Evolutionary conservation across 2,888 invertebrate species (phyloP).

Genomic region (Cyclophora punctaria): DNA sequence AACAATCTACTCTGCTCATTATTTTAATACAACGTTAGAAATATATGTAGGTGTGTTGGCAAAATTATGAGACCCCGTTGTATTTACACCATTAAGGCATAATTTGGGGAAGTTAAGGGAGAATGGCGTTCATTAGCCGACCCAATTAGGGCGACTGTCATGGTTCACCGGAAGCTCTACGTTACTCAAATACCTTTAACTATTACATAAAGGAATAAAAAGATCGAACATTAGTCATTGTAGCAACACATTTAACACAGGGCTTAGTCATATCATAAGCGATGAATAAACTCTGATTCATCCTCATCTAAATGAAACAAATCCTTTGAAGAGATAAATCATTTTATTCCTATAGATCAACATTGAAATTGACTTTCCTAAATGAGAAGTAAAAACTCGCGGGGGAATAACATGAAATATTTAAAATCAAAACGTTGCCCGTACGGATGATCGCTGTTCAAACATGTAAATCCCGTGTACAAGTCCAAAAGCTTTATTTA

Average conservation of each 20-base stretch:
- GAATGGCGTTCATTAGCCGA: conserved; percentile 27
- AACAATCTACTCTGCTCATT: no score
- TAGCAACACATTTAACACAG: conserved; percentile 3
- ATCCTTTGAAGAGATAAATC: no score
- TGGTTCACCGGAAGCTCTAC: conserved; percentile 14
- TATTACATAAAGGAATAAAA: conserved; percentile 1
- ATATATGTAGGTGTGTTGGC: not conserved
- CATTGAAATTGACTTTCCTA: no score
- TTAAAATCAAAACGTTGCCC: no score
- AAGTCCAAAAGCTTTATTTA: no score
- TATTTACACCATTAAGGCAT: not conserved
- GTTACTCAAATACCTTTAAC: conserved; percentile 4
- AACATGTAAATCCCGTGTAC: no score
- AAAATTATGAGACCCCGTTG: not conserved
- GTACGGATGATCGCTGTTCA: no score
- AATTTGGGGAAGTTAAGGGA: conserved; percentile 16
- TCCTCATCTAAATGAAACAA: no score
- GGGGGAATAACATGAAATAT: no score
- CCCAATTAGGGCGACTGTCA: conserved; percentile 22
- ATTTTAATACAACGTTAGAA: not conserved
- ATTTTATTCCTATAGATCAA: no score
- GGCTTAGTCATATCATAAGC: conserved; percentile 16
- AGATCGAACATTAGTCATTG: conserved; percentile 9
- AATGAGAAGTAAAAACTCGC: no score
- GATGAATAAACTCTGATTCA: conserved; percentile 11